Conservation (phyloP, 2,888 invertebrate species). For the Eupithecia subumbrata region DNA sequence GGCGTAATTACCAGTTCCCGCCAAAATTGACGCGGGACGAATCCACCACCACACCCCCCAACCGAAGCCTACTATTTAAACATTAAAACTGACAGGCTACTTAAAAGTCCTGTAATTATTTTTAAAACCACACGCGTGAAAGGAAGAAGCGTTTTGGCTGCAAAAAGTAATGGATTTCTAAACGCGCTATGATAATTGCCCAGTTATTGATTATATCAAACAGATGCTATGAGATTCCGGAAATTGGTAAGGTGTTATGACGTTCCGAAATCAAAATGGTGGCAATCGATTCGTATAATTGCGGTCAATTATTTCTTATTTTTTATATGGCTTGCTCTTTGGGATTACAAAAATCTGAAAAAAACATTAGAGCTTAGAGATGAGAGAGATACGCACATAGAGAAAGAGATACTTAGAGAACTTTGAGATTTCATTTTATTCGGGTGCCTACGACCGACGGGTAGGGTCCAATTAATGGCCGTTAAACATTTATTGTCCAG, state of each 20-base stretch:
- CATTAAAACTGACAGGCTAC: conserved; percentile 81
- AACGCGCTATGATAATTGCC: conserved; percentile 67
- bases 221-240: conserved; percentile 59
- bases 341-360: background rate
- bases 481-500: too few species aligned
- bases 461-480: too few species aligned
- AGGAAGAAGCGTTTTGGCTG: conserved; percentile 56
- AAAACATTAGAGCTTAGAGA: background rate
- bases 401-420: background rate
- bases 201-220: conserved; percentile 66
- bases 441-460: background rate
- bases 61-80: conserved; percentile 78
- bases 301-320: conserved; percentile 9
- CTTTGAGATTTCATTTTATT: background rate
- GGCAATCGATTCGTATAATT: conserved; percentile 17
- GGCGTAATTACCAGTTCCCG: conserved; percentile 76
- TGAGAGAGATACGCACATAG: background rate
- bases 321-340: background rate
- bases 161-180: conserved; percentile 77
- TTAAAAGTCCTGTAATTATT: conserved; percentile 79
- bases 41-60: conserved; percentile 52
- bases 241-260: conserved; percentile 47
- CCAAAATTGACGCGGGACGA: conserved; percentile 69
- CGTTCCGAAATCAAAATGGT: conserved; percentile 23
- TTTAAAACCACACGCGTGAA: conserved; percentile 68